Percentiles rank a stretch among this genome's conserved stretches.
These are phyloP conservation scores for Cassiopea andromeda DNA, from an alignment of 30 jellyfish, hydroid and myxozoan genomes.

Conservation along the genomic window DNA sequence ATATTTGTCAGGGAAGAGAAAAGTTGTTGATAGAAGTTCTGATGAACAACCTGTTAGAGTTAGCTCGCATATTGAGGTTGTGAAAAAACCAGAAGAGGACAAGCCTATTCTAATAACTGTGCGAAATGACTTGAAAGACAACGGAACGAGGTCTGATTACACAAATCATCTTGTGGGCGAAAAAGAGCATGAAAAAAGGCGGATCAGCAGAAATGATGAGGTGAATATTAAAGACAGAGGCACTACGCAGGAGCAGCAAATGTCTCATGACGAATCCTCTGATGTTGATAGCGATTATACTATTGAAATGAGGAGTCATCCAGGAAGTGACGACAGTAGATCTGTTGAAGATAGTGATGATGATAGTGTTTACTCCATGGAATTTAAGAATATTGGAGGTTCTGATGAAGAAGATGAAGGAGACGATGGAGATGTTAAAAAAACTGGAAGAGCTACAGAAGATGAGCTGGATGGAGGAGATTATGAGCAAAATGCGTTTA, in stretches of 20 bases:
- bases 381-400: constrained; percentile 54
- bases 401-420: constrained; percentile 42
- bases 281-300: constrained; percentile 67
- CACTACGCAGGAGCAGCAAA: background rate
- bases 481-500: background rate
- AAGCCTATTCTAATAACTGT: constrained; percentile 44
- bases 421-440: background rate
- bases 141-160: background rate
- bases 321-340: constrained; percentile 40
- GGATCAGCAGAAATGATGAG: background rate
- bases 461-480: background rate
- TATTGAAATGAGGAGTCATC: constrained; percentile 56
- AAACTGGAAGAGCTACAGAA: background rate
- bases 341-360: constrained; percentile 17
- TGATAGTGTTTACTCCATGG: constrained; percentile 64
- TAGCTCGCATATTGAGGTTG: constrained; percentile 6
- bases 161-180: background rate
- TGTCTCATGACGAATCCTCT: constrained; percentile 12
- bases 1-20: background rate
- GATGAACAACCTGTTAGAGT: constrained; percentile 8
- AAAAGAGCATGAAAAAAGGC: background rate
- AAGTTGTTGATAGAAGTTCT: constrained; percentile 7
- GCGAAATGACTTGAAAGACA: constrained; percentile 5
- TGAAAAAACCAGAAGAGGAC: constrained; percentile 8
- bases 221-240: background rate